Evolutionary conservation across 2,888 invertebrate species (phyloP), one percentile per base, ranked within the genome.

Genomic region (Zhuqinia jingwanae): DNA sequence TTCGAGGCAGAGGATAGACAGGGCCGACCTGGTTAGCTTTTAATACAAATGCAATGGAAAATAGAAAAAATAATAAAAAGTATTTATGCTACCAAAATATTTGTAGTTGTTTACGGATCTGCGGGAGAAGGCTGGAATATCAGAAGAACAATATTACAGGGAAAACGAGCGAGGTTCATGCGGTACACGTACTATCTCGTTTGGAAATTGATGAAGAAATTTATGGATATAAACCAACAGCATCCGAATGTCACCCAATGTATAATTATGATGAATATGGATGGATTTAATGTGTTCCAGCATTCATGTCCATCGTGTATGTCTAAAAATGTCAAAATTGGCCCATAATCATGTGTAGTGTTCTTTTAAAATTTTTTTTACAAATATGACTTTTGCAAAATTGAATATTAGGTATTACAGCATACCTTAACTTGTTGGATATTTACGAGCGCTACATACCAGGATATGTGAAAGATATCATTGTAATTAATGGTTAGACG

Each of bases 401-500:
- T n/a, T n/a, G n/a, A n/a, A n/a, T n/a, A n/a, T n/a, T 11, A 65
- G 47, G 73, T 50, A 73, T 73, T 1, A 50, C 47, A 0, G 47
- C 82, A 1, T 82, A 82, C 22, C 17, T 81, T 2, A 25, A 20
- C 5, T 45, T 81, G n/a, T 25, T 70, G 13, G 73, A 82, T 6
- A 5, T 75, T 0, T 82, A 82, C 30, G 82, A 82, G 27, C n/a
- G 50, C 2, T 82, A 25, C 36, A 11, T 82, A 0, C 82, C 82
- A n/a, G 73, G 75, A 1, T 82, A 50, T 30, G 27, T 27, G 2
- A 17, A 82, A 50, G 75, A 82, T 1, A 50, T 82, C 8, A 15
- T 82, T 1, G 50, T 82, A 13, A 82, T 82, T 1, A 82, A 82
- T 75, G 73, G 81, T 81, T n/a, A n/a, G n/a, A n/a, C n/a, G n/a